Conservation (phyloP, 2,888 invertebrate genomes). For the Eueremaeus valkanovi region DNA sequence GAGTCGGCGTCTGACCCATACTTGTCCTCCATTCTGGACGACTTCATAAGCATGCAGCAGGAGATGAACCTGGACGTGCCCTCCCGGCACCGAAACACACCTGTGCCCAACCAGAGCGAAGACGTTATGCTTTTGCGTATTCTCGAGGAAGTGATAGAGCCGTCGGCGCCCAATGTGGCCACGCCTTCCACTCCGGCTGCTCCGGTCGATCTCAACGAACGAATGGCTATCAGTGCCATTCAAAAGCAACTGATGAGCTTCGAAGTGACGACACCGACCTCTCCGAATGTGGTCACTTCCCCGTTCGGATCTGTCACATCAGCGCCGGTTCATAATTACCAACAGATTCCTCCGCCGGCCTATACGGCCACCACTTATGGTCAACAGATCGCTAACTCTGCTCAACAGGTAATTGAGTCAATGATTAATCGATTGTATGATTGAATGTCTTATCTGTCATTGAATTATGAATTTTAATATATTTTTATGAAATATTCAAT, state of each 20-base stretch:
- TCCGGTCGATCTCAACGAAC: slow-evolving; percentile 56
- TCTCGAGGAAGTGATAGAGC: slow-evolving; percentile 39
- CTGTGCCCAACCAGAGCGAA: slow-evolving; percentile 6
- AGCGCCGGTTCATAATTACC: slow-evolving; percentile 38
- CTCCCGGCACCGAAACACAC: not conserved
- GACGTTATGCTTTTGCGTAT: slow-evolving; percentile 15
- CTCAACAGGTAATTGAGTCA: slow-evolving; percentile 26
- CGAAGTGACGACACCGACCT: slow-evolving; percentile 47
- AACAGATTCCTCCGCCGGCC: slow-evolving; percentile 34
- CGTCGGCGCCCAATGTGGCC: slow-evolving; percentile 38
- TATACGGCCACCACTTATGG: slow-evolving; percentile 30
- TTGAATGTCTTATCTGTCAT: not conserved
- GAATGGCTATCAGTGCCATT: slow-evolving; percentile 80
- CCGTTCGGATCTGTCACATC: slow-evolving; percentile 37
- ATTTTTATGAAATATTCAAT: too few species aligned
- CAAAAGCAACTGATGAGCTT: slow-evolving; percentile 80
- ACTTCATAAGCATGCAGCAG: slow-evolving; percentile 46
- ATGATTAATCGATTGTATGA: not conserved
- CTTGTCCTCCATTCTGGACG: slow-evolving; percentile 46
- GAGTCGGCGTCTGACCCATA: slow-evolving; percentile 41
- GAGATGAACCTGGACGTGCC: slow-evolving; percentile 44
- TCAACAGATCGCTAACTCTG: slow-evolving; percentile 7
- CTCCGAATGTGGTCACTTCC: slow-evolving; percentile 27
- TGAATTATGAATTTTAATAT: not conserved
- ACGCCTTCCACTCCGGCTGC: slow-evolving; percentile 28